Conservation (phyloP, 2,888 invertebrate species). For the Hirtodrosophila trivittata region DNA sequence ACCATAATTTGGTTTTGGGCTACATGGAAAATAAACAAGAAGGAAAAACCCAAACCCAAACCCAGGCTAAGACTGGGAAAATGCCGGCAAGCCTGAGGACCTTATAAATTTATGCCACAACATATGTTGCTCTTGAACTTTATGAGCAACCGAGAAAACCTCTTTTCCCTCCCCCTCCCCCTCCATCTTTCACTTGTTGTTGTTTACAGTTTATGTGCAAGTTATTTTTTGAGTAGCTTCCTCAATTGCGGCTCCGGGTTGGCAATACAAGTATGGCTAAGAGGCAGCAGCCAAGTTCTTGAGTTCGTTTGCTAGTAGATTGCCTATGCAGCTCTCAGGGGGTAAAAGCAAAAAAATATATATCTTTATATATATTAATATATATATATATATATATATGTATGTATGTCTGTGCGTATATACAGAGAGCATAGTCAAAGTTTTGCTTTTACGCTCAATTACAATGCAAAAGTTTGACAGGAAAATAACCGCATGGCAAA, state of each 20-base stretch:
- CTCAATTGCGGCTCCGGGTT: slow-evolving; percentile 67
- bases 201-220: slow-evolving; percentile 70
- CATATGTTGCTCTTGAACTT: slow-evolving; percentile 77
- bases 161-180: no score
- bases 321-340: slow-evolving; percentile 43
- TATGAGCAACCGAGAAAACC: slow-evolving; percentile 40
- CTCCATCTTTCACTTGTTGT: slow-evolving; percentile 27
- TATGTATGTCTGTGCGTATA: neutral
- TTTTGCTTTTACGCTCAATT: slow-evolving; percentile 80
- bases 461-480: slow-evolving; percentile 78
- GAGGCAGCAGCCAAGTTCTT: slow-evolving; percentile 56
- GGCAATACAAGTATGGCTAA: slow-evolving; percentile 49
- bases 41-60: slow-evolving; percentile 9
- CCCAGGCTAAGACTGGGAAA: neutral
- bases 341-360: slow-evolving; percentile 15
- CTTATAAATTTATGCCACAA: slow-evolving; percentile 75
- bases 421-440: slow-evolving; percentile 58
- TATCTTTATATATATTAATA: no score
- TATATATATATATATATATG: no score
- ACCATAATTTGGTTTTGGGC: slow-evolving; percentile 79
- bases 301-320: slow-evolving; percentile 14
- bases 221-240: slow-evolving; percentile 74
- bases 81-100: slow-evolving; percentile 45
- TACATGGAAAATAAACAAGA: slow-evolving; percentile 60
- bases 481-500: slow-evolving; percentile 74